phyloP scores from a whole-genome alignment of 2,113 vertebrate genomes.

The Emydocephalus ijimae region DNA sequence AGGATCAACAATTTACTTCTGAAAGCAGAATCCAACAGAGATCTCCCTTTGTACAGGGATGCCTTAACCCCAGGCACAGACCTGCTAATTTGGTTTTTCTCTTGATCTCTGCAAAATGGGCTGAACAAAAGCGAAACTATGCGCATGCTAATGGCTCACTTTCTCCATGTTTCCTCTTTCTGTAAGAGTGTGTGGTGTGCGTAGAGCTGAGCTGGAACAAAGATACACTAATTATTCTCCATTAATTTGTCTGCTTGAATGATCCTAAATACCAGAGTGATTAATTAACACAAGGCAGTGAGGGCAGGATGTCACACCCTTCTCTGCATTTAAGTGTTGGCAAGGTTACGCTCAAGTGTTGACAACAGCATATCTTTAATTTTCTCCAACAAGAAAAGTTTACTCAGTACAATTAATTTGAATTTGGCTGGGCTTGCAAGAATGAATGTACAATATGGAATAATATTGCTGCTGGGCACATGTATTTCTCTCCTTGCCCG shows the following conservation, averaged over 20 bases:
- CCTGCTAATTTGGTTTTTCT: constrained; percentile 82
- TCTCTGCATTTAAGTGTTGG: constrained; percentile 78
- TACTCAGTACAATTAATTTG: constrained; percentile 80
- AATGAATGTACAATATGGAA: constrained; percentile 65
- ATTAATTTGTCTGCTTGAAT: constrained; percentile 93
- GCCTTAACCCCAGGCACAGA: constrained; percentile 77
- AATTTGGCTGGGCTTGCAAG: constrained; percentile 68
- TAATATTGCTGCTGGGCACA: constrained; percentile 66
- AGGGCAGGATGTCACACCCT: constrained; percentile 93
- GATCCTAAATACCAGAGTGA: constrained; percentile 94
- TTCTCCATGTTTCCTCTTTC: constrained; percentile 76
- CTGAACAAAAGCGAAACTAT: constrained; percentile 76
- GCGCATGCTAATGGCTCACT: constrained; percentile 89
- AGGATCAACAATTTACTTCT: constrained; percentile 68
- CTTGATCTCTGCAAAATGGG: constrained; percentile 78
- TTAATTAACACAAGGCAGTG: constrained; percentile 89
- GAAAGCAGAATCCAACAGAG: constrained; percentile 74
- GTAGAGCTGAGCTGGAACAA: constrained; percentile 84
- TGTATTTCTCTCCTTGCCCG: constrained; percentile 57
- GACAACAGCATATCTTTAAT: constrained; percentile 84
- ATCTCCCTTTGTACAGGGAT: constrained; percentile 69
- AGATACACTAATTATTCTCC: constrained; percentile 95
- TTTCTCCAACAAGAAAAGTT: constrained; percentile 79
- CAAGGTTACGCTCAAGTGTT: constrained; percentile 84
- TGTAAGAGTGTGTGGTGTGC: constrained; percentile 74